A percentile compares a stretch with the other conserved stretches of the same genome.
Evolutionary conservation across 2,888 invertebrate genomes (phyloP).

Genomic region (Macrosoma leucophasiata): DNA sequence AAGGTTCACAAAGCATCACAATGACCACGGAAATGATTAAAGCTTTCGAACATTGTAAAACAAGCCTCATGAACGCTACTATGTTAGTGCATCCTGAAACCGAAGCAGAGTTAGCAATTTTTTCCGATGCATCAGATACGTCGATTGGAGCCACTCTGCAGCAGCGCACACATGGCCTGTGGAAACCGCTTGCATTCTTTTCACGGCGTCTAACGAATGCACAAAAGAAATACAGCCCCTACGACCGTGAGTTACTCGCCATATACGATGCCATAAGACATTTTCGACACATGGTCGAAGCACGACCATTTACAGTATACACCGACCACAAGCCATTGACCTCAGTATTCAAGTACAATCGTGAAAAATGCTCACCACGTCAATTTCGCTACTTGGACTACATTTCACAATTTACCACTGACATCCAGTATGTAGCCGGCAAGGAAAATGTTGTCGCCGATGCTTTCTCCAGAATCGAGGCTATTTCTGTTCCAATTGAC

Average conservation of each 20-base stretch:
- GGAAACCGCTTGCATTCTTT: background rate
- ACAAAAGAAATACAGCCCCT: background rate
- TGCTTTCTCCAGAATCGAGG: background rate
- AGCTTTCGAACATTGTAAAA: too few species aligned
- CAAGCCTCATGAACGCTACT: too few species aligned
- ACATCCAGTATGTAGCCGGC: conserved; percentile 5
- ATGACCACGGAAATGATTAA: too few species aligned
- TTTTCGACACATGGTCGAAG: conserved; percentile 7
- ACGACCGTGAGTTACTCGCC: conserved; percentile 3
- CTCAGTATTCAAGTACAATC: background rate
- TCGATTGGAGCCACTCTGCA: too few species aligned
- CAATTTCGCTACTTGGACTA: conserved; percentile 3
- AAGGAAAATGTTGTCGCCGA: conserved; percentile 3
- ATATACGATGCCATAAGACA: conserved; percentile 3
- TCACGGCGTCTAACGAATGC: background rate
- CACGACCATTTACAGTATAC: too few species aligned
- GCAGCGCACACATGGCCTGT: background rate
- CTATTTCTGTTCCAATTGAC: too few species aligned
- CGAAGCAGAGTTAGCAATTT: conserved; percentile 2
- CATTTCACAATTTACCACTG: conserved; percentile 8
- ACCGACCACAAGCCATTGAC: background rate
- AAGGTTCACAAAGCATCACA: too few species aligned
- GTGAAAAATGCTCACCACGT: conserved; percentile 1
- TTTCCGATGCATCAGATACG: background rate
- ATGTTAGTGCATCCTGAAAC: too few species aligned